A percentile compares a stretch with the other conserved stretches of the same genome.
Conservation (phyloP, 2,888 invertebrate genomes). For the Leptopilina myrica region DNA sequence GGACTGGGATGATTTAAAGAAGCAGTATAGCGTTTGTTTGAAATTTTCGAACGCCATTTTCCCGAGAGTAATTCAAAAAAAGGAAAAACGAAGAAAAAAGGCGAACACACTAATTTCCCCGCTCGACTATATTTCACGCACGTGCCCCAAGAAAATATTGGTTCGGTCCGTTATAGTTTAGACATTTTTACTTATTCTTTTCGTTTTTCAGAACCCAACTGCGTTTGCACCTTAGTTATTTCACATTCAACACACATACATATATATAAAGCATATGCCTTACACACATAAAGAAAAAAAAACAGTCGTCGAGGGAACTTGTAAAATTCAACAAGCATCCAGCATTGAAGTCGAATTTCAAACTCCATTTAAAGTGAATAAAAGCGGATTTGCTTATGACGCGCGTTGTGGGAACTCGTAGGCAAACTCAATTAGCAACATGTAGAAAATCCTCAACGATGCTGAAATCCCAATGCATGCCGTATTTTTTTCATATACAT, state of each 20-base stretch:
- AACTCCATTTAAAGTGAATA: constrained; percentile 36
- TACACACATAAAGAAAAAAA: constrained; percentile 54
- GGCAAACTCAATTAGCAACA: constrained; percentile 33
- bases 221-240: constrained; percentile 38
- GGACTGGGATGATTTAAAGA: too few species aligned
- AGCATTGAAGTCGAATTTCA: constrained; percentile 43
- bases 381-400: constrained; percentile 39
- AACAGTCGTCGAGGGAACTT: constrained; percentile 64
- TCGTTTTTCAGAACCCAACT: constrained; percentile 47
- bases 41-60: neutral
- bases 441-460: constrained; percentile 29
- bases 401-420: constrained; percentile 34
- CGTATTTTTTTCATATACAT: neutral
- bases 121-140: constrained; percentile 73
- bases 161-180: constrained; percentile 59
- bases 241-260: neutral
- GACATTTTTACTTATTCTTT: constrained; percentile 42
- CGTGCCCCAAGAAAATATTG: constrained; percentile 71
- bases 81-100: constrained; percentile 46
- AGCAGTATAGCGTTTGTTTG: too few species aligned
- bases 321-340: constrained; percentile 56
- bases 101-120: constrained; percentile 73
- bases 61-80: neutral
- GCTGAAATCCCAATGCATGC: constrained; percentile 15
- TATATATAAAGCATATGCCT: neutral